These are phyloP conservation scores for Fratercula arctica DNA, from an alignment of 2,797 vertebrate species.

Conservation along the genomic window DNA sequence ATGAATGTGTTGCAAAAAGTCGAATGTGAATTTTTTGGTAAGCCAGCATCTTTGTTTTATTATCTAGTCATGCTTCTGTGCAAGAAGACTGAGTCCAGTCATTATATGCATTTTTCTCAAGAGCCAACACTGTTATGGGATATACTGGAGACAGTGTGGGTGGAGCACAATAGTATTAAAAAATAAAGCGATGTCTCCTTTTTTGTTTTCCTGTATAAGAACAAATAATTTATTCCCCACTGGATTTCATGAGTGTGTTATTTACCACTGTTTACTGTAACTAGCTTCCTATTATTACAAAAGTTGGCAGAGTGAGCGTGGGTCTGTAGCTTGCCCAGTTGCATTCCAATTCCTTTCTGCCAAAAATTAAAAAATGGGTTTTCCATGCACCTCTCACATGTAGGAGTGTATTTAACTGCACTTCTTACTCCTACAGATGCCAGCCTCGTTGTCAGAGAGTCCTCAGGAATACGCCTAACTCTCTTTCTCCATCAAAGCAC, in stretches of 20 bases:
- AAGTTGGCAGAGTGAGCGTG: slow-evolving; percentile 55
- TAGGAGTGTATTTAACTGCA: slow-evolving; percentile 3
- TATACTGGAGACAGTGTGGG: slow-evolving; percentile 64
- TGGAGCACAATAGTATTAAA: slow-evolving; percentile 56
- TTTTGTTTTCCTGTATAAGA: slow-evolving; percentile 66
- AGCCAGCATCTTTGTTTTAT: slow-evolving; percentile 62
- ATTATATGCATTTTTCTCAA: slow-evolving; percentile 57
- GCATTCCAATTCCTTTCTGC: slow-evolving; percentile 62
- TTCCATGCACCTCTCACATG: slow-evolving; percentile 64
- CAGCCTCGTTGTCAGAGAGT: neutral
- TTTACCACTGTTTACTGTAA: slow-evolving; percentile 74
- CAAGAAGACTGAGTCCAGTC: slow-evolving; percentile 20
- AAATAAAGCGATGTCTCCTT: slow-evolving; percentile 48
- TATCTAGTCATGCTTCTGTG: slow-evolving; percentile 66
- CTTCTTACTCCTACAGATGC: neutral
- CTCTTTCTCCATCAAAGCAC: neutral
- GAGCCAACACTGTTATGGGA: slow-evolving; percentile 53
- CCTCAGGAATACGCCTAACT: neutral
- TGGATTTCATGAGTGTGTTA: slow-evolving; percentile 64
- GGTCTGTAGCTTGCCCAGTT: slow-evolving; percentile 65
- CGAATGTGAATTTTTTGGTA: slow-evolving; percentile 11
- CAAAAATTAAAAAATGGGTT: slow-evolving; percentile 64
- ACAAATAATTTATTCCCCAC: slow-evolving; percentile 61
- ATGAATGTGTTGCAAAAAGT: neutral
- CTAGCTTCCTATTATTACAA: slow-evolving; percentile 72